Conservation (phyloP, 1,140 invertebrate species). For the Episyrphus balteatus region DNA sequence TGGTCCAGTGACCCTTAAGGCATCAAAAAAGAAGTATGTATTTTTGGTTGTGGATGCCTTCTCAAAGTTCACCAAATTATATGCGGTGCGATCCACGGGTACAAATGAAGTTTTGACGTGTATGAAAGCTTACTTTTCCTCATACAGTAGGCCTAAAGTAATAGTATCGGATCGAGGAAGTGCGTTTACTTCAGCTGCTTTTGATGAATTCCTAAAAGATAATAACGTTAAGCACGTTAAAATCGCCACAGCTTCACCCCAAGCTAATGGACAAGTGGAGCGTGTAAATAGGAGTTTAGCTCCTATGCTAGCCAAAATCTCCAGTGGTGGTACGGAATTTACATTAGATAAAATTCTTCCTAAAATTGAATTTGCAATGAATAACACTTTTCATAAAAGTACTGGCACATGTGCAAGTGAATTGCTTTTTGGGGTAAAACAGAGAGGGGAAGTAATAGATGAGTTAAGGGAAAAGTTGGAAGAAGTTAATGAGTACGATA, state of each 20-base stretch:
- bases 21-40: constrained; percentile 32
- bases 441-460: constrained; percentile 4
- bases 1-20: constrained; percentile 27
- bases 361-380: constrained; percentile 16
- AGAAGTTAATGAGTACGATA: not conserved
- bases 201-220: constrained; percentile 11
- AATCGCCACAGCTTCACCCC: constrained; percentile 11
- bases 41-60: constrained; percentile 36
- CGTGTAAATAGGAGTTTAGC: constrained; percentile 13
- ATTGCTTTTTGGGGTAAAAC: constrained; percentile 12
- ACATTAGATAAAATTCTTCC: constrained; percentile 13
- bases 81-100: constrained; percentile 9
- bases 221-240: constrained; percentile 11
- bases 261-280: constrained; percentile 16
- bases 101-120: constrained; percentile 17
- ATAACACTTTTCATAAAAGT: constrained; percentile 16
- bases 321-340: not conserved
- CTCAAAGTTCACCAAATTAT: constrained; percentile 10
- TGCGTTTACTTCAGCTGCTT: constrained; percentile 19
- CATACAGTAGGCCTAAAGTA: constrained; percentile 10
- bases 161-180: constrained; percentile 22
- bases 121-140: constrained; percentile 11
- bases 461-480: constrained; percentile 5
- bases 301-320: constrained; percentile 12
- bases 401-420: constrained; percentile 12